A percentile compares a stretch with the other conserved stretches of the same genome.
These are phyloP conservation scores for Plebejus argus DNA, from an alignment of 2,888 invertebrate genomes.

Conservation along the genomic window DNA sequence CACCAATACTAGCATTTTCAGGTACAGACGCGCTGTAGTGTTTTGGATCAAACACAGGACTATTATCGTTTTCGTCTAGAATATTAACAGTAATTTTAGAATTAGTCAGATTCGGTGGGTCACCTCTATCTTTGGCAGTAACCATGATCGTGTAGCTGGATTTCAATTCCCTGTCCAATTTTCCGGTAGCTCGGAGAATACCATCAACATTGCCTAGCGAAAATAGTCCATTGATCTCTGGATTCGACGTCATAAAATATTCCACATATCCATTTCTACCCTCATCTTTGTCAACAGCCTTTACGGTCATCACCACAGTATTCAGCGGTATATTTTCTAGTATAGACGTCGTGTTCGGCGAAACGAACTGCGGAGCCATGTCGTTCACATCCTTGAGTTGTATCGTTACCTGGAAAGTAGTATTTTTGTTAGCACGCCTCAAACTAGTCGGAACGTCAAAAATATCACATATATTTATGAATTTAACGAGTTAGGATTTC, in stretches of 20 bases:
- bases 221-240: slow-evolving; percentile 85
- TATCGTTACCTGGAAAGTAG: slow-evolving; percentile 87
- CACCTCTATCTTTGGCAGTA: slow-evolving; percentile 93
- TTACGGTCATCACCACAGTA: slow-evolving; percentile 93
- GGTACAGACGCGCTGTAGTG: slow-evolving; percentile 94
- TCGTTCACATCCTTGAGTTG: slow-evolving; percentile 95
- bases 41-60: slow-evolving; percentile 92
- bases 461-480: slow-evolving; percentile 8
- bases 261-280: slow-evolving; percentile 95
- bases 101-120: slow-evolving; percentile 87
- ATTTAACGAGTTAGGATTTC: neutral
- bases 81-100: slow-evolving; percentile 87
- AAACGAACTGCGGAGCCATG: slow-evolving; percentile 92
- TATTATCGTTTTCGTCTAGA: slow-evolving; percentile 94
- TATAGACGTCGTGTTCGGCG: slow-evolving; percentile 88
- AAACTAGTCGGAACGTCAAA: neutral
- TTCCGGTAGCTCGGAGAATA: slow-evolving; percentile 90
- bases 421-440: neutral
- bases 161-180: slow-evolving; percentile 90
- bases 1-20: slow-evolving; percentile 96
- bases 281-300: slow-evolving; percentile 94
- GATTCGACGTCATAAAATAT: slow-evolving; percentile 87
- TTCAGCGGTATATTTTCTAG: slow-evolving; percentile 92
- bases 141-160: slow-evolving; percentile 88
- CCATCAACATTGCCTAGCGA: slow-evolving; percentile 94